These are phyloP conservation scores for Telmatochromis bifrenatus DNA, from an alignment of 2,113 vertebrate species.

Conservation along the genomic window DNA sequence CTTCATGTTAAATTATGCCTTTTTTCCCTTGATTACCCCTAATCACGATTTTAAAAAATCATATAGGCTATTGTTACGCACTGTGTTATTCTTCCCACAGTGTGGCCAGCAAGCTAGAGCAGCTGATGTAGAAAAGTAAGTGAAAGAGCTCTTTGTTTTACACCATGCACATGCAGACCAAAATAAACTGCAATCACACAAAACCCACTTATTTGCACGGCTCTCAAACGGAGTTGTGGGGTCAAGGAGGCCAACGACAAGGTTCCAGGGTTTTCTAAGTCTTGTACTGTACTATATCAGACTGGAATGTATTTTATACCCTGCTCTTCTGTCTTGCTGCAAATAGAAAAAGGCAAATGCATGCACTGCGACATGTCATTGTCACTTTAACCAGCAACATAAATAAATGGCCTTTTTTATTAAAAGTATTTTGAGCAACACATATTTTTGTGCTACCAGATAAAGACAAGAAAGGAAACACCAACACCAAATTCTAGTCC, in stretches of 20 bases:
- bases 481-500: not conserved
- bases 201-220: constrained; percentile 21
- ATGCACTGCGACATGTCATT: not conserved
- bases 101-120: not conserved
- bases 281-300: not conserved
- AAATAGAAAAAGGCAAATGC: not conserved
- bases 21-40: not conserved
- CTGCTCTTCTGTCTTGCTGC: not conserved
- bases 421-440: not conserved
- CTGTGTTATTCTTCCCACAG: not conserved
- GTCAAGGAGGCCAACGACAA: not conserved
- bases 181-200: constrained; percentile 29
- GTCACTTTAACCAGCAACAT: not conserved
- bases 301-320: not conserved
- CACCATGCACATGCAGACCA: not conserved
- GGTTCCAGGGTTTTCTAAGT: not conserved
- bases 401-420: not conserved
- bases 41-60: not conserved
- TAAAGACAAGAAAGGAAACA: not conserved
- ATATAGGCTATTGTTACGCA: not conserved
- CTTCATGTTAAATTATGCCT: not conserved
- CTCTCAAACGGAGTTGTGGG: not conserved
- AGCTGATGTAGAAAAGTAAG: not conserved
- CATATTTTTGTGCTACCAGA: not conserved
- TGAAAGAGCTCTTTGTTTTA: not conserved